Evolutionary conservation across 1,140 invertebrate species (phyloP).

Genomic region (Campoletis sonorensis): DNA sequence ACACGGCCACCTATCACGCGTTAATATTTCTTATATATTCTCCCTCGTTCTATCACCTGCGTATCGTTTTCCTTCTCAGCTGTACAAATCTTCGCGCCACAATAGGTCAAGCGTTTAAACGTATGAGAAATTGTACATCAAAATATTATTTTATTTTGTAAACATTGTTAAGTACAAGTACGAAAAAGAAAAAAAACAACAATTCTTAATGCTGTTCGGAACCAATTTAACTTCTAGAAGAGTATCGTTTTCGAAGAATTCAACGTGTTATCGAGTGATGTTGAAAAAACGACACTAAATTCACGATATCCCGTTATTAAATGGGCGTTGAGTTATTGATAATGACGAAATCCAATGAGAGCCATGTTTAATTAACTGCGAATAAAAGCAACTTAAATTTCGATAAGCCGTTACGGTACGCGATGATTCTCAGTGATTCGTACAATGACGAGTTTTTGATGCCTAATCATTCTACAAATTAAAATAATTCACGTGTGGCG

Average conservation of each 20-base stretch:
- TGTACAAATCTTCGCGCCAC: conserved; percentile 1
- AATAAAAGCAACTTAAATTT: neutral
- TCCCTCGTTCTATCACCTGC: conserved; percentile 14
- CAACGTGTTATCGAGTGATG: no score
- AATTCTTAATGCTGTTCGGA: no score
- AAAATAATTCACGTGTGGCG: conserved; percentile 24
- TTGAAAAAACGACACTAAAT: no score
- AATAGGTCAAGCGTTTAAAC: conserved; percentile 35
- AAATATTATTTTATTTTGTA: conserved; percentile 12
- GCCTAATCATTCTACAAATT: conserved; percentile 22
- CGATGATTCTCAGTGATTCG: neutral
- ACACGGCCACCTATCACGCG: conserved; percentile 43
- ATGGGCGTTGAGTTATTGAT: no score
- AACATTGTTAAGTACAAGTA: neutral
- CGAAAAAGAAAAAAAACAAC: no score
- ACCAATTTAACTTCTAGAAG: no score
- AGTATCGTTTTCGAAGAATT: neutral
- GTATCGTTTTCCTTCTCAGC: conserved; percentile 37
- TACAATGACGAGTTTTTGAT: conserved; percentile 9
- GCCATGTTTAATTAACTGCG: conserved; percentile 5
- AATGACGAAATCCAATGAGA: neutral
- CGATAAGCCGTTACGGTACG: neutral
- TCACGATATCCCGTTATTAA: no score
- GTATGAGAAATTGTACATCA: conserved; percentile 18
- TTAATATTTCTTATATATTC: conserved; percentile 40